Evolutionary conservation across 2,888 invertebrate species (phyloP), one percentile per base, ranked within the genome.

Genomic region (Lasioglossum villosulum): DNA sequence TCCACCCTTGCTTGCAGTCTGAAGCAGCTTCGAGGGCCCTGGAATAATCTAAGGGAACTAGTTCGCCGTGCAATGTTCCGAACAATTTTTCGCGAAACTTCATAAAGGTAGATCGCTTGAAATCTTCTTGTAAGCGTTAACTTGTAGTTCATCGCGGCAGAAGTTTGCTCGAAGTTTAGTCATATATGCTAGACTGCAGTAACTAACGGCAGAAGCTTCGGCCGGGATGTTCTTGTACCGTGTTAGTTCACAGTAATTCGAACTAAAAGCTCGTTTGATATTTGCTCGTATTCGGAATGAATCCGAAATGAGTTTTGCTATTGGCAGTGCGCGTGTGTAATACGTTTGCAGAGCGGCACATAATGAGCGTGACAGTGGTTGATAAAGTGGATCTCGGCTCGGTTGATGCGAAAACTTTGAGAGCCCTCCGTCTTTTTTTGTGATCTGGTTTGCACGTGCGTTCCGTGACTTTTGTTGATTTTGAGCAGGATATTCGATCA

Each of bases 111-210:
- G 76, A 66, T 83, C 37, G 39, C 59, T 68, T 2, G 76, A 73
- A 77, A 56, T 34, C 78, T 82, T 52, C 70, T 45, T n/a, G 71
- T 10, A 19, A 37, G n/a, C 42, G 59, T 30, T 48, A 78, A 83
- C 75, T 75, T 71, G 52, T 14, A 82, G 37, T 45, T 71, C 39
- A 83, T 84, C 74, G 39, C 73, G 39, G 6, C 39, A 34, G 34
- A 83, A 84, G 78, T 84, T 83, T 37, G 59, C 14, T 10, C 66
- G 14, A 84, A 84, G 84, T 84, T 84, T 75, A 78, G 78, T 84
- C 84, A 78, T 78, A 84, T 52, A 78, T 75, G 84, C 78, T 59
- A 30, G 78, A 48, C 48, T 70, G 70, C 70, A 71, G 56, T 63
- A 42, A 71, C 77, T 84, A 84, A 78, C 77, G 77, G 59, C 74